Percentiles rank a stretch among this genome's conserved stretches.
These are phyloP conservation scores for Hoplostethus atlanticus DNA, from an alignment of 2,797 vertebrate species.

Conservation along the genomic window DNA sequence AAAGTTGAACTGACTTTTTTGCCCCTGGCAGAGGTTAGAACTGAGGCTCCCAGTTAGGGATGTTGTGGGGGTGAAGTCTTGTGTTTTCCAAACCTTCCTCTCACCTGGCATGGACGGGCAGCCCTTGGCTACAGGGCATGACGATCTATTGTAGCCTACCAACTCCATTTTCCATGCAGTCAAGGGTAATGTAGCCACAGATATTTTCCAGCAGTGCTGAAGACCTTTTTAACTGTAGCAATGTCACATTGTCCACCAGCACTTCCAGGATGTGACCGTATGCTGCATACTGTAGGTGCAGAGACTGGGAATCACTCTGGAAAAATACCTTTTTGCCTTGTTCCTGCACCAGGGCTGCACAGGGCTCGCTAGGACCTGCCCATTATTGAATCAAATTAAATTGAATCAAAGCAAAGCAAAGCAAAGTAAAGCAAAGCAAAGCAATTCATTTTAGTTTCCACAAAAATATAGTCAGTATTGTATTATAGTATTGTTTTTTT, in stretches of 20 bases:
- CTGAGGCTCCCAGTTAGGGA: constrained; percentile 32
- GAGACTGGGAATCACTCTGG: too few relatives aligned
- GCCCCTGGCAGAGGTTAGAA: constrained; percentile 21
- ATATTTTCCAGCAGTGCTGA: neutral
- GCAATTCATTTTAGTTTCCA: too few relatives aligned
- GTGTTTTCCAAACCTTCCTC: constrained; percentile 39
- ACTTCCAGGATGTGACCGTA: neutral
- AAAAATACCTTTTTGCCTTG: neutral
- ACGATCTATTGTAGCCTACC: constrained; percentile 14
- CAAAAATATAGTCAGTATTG: too few relatives aligned
- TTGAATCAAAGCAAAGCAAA: neutral
- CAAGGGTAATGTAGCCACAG: neutral
- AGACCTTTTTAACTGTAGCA: constrained; percentile 3
- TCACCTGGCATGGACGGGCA: constrained; percentile 44
- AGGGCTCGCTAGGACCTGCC: neutral
- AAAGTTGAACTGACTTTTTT: constrained; percentile 41
- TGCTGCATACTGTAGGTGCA: too few relatives aligned
- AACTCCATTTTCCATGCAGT: neutral
- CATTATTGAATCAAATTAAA: neutral
- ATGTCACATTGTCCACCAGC: neutral
- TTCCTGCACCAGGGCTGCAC: neutral
- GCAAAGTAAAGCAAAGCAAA: too few relatives aligned
- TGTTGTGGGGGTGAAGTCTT: constrained; percentile 30
- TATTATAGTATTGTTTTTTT: too few relatives aligned
- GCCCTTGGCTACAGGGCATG: constrained; percentile 40